Evolutionary conservation across 2,888 invertebrate species (phyloP), one percentile per base, ranked within the genome.

Genomic region (Prenolepis imparis): DNA sequence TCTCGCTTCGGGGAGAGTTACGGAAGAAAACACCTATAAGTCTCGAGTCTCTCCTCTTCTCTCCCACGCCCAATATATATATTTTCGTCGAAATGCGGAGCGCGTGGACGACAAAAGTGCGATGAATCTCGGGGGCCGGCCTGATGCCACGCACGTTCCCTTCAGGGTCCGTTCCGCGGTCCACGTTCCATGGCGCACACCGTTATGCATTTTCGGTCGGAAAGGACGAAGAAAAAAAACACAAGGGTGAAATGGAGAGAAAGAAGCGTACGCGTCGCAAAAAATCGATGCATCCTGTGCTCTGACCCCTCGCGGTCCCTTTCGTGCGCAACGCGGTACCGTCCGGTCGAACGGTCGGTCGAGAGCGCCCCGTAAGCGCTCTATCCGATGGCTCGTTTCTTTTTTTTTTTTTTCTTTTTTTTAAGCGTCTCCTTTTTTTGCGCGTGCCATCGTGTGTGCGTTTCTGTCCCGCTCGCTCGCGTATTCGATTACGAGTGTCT

Each of bases 231-330:
- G 75, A 41, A 44, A 83, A 67, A 77, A 39, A 73, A 41, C 41
- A 81, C 28, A 52, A 15, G 57, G 72, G 63, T 44, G 41, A 48
- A 9, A 18, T 9, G 55, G 18, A 44, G 41, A 12, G 32, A 68
- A 28, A 70, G 39, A 52, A 63, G 75, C 21, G 44, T 36, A n/a
- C 44, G 73, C 59, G 48, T n/a, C 73, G 82, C 91, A 91, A 91
- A 91, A 91, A 91, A 91, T 87, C 74, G 84, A 87, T 86, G 90
- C 92, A 92, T 92, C 92, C 92, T 91, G 91, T 86, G 86, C 75
- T 55, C 87, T 84, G 88, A 84, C 89, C 89, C 89, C 83, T 78
- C 84, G 77, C 67, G 74, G 75, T 73, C 75, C 64, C 59, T 83
- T 67, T 66, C 74, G 70, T 52, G 61, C 61, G 61, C 61, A 41